Conservation (phyloP, 1,140 invertebrate genomes). For the Megalonaias nervosa region DNA sequence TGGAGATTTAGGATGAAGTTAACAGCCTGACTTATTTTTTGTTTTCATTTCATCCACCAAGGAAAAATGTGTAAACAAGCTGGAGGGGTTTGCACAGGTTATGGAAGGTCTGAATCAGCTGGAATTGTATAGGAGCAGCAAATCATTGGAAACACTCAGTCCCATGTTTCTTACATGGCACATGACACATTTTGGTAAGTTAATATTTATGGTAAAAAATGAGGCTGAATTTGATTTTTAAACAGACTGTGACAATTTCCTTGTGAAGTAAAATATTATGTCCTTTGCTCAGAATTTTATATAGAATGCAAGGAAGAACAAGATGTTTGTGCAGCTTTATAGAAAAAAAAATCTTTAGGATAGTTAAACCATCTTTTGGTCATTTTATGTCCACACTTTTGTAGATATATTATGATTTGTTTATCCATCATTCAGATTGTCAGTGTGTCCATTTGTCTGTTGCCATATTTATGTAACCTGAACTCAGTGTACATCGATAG, state of each 20-base stretch:
- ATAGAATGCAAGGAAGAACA: no score
- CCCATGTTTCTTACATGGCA: slow-evolving; percentile 28
- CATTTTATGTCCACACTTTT: no score
- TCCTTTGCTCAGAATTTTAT: no score
- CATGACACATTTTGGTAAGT: slow-evolving; percentile 28
- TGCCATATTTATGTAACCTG: no score
- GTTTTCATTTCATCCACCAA: slow-evolving; percentile 19
- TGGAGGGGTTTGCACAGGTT: slow-evolving; percentile 29
- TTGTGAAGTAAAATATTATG: neutral
- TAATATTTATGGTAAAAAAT: neutral
- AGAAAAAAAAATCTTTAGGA: no score
- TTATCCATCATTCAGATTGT: no score
- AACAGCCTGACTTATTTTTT: neutral
- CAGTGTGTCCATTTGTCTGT: no score
- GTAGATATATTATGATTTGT: no score
- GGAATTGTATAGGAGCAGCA: slow-evolving; percentile 15
- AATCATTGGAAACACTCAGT: neutral
- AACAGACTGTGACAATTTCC: neutral
- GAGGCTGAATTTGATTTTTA: neutral
- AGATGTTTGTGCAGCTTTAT: no score
- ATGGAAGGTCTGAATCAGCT: slow-evolving; percentile 44
- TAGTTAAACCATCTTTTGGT: no score
- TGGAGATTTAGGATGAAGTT: no score
- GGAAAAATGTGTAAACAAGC: slow-evolving; percentile 48
- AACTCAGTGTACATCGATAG: no score